These are phyloP conservation scores for Pteria penguin DNA, from an alignment of 2,888 invertebrate genomes.

Conservation along the genomic window DNA sequence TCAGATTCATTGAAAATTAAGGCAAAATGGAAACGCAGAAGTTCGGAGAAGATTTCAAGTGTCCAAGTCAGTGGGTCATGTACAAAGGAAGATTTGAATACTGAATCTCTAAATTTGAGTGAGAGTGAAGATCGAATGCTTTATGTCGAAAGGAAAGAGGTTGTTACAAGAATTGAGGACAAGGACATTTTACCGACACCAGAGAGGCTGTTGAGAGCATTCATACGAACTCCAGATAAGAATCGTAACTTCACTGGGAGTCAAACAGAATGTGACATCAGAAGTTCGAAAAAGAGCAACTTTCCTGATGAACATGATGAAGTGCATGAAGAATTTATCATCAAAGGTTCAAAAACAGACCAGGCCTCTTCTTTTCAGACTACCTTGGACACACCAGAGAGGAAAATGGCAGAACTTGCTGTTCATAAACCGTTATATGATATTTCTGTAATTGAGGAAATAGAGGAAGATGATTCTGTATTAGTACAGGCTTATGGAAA, in stretches of 20 bases:
- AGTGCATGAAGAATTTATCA: background rate
- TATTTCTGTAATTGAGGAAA: background rate
- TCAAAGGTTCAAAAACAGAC: too few species aligned
- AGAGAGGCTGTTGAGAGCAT: background rate
- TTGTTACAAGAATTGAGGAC: background rate
- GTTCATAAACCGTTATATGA: too few species aligned
- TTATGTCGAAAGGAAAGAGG: slow-evolving; percentile 48
- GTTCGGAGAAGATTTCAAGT: background rate
- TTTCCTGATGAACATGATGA: background rate
- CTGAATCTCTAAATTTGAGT: background rate
- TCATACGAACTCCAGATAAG: background rate
- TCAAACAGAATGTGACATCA: background rate
- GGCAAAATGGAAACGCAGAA: background rate
- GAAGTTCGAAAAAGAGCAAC: too few species aligned
- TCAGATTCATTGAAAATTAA: background rate
- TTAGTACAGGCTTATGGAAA: background rate
- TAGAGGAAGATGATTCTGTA: background rate
- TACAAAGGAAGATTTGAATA: background rate
- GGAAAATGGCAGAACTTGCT: background rate
- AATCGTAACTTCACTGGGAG: background rate
- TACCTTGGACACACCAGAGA: background rate
- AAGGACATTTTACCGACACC: slow-evolving; percentile 1
- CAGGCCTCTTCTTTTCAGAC: too few species aligned
- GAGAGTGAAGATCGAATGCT: slow-evolving; percentile 14
- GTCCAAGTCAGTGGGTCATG: background rate